Conservation (phyloP, 2,888 invertebrate genomes). For the Metellina segmentata region DNA sequence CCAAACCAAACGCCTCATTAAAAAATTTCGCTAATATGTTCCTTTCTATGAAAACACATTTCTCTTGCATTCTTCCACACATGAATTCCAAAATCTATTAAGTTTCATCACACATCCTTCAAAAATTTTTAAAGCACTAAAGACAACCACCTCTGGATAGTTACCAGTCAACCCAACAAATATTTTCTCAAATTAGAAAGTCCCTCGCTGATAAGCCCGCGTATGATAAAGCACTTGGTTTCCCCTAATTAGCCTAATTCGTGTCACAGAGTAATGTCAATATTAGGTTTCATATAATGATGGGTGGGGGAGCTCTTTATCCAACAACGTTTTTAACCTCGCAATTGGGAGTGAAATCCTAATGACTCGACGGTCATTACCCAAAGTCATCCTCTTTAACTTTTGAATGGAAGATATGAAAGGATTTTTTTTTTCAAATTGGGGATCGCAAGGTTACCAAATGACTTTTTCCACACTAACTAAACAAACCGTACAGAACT, state of each 20-base stretch:
- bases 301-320: slow-evolving; percentile 8
- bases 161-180: background rate
- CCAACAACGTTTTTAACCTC: slow-evolving; percentile 8
- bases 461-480: no score
- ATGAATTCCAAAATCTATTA: background rate
- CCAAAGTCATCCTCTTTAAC: background rate
- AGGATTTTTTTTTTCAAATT: no score
- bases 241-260: slow-evolving; percentile 1
- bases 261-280: background rate
- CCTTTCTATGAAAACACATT: no score
- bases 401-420: no score
- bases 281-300: slow-evolving; percentile 26
- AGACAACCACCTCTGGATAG: no score
- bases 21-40: no score
- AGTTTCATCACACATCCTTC: background rate
- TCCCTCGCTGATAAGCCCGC: background rate
- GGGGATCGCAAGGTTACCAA: no score
- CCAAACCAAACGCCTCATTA: no score
- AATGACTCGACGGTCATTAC: slow-evolving; percentile 13
- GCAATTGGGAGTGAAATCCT: slow-evolving; percentile 11
- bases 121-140: background rate
- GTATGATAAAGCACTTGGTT: background rate
- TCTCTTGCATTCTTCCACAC: no score
- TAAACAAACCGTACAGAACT: no score
- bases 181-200: background rate